A percentile compares a stretch with the other conserved stretches of the same genome.
Conservation (phyloP, 2,797 vertebrate genomes). For the Danio kyathit region DNA sequence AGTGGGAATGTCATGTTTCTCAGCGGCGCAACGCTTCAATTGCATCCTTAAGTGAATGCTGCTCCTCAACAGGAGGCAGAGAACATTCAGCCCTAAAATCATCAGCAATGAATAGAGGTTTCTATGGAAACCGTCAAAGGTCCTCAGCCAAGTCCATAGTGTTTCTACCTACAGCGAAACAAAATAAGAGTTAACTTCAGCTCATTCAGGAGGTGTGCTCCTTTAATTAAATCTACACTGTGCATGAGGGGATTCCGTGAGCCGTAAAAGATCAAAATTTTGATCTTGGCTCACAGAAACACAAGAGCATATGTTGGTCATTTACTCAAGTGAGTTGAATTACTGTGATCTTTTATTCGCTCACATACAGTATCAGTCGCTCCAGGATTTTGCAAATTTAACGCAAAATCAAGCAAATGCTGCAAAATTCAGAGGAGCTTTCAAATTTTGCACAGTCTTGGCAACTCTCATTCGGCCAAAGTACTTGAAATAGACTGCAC, state of each 20-base stretch:
- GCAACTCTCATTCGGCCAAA: no score
- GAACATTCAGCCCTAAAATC: slow-evolving; percentile 74
- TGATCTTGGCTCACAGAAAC: neutral
- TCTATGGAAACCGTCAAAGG: slow-evolving; percentile 81
- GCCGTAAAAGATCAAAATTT: neutral
- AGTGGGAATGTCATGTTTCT: slow-evolving; percentile 6
- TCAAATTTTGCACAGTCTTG: no score
- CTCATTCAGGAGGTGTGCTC: slow-evolving; percentile 36
- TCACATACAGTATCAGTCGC: neutral
- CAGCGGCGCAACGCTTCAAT: slow-evolving; percentile 51
- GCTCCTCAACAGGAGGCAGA: slow-evolving; percentile 66
- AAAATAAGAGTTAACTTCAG: slow-evolving; percentile 57
- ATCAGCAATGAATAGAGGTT: slow-evolving; percentile 69
- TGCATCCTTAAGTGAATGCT: slow-evolving; percentile 70
- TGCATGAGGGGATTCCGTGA: neutral
- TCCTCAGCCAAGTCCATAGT: slow-evolving; percentile 62
- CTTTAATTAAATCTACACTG: slow-evolving; percentile 13
- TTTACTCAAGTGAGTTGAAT: neutral
- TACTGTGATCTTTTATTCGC: neutral
- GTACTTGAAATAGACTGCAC: no score
- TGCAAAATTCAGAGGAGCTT: no score
- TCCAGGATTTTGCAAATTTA: no score
- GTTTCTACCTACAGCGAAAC: slow-evolving; percentile 61
- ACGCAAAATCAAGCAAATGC: no score
- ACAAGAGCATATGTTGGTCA: neutral